Evolutionary conservation across 2,888 invertebrate species (phyloP).

Genomic region (Caenorhabditis wallacei): DNA sequence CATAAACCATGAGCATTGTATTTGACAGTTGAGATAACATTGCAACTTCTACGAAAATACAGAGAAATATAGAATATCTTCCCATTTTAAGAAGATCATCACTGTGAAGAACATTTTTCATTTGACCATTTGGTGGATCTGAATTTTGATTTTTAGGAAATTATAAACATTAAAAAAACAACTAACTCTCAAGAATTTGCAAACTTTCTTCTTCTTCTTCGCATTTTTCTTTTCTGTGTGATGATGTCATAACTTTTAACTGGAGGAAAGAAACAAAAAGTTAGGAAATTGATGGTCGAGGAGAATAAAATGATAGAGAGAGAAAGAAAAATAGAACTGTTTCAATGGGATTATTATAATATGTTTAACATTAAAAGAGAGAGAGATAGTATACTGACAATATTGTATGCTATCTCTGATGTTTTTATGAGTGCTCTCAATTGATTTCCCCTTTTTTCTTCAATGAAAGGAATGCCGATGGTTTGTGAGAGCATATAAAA

Average conservation of each 20-base stretch:
- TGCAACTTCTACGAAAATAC: slow-evolving; percentile 59
- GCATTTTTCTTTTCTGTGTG: neutral
- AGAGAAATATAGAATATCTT: slow-evolving; percentile 52
- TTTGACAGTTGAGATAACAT: slow-evolving; percentile 64
- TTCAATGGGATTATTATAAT: slow-evolving; percentile 42
- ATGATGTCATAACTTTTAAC: slow-evolving; percentile 29
- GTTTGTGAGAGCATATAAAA: slow-evolving; percentile 8
- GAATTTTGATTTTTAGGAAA: neutral
- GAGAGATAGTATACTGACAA: slow-evolving; percentile 19
- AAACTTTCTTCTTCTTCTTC: slow-evolving; percentile 28
- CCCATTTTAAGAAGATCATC: slow-evolving; percentile 63
- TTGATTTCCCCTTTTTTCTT: slow-evolving; percentile 18
- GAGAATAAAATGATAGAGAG: slow-evolving; percentile 20
- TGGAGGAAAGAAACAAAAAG: neutral
- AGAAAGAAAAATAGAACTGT: slow-evolving; percentile 32
- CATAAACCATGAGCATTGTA: slow-evolving; percentile 66
- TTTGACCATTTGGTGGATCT: slow-evolving; percentile 9
- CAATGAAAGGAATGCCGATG: slow-evolving; percentile 26
- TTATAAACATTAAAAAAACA: neutral
- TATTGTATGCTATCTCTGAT: slow-evolving; percentile 23
- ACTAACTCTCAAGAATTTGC: slow-evolving; percentile 27
- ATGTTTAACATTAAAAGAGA: slow-evolving; percentile 41
- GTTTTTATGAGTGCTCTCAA: slow-evolving; percentile 41
- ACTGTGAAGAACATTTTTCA: slow-evolving; percentile 38
- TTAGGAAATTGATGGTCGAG: slow-evolving; percentile 3